Conservation (phyloP, 2,797 vertebrate species). For the Myotis vivesi region DNA sequence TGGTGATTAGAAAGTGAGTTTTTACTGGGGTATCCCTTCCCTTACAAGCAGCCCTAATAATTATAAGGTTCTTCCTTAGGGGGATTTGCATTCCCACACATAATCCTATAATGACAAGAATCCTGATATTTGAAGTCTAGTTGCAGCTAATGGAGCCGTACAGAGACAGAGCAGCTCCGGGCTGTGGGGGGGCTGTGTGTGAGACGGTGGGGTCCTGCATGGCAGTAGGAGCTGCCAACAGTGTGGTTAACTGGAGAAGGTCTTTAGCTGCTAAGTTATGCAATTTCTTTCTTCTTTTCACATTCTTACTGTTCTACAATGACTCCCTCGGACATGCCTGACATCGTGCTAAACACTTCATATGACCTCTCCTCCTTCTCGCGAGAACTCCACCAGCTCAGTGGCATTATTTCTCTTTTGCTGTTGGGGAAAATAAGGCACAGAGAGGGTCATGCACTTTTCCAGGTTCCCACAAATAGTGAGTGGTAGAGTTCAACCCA, state of each 20-base stretch:
- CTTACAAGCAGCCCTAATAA: neutral
- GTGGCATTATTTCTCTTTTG: neutral
- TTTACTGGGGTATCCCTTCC: neutral
- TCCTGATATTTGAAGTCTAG: neutral
- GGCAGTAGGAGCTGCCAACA: accelerated
- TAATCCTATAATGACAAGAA: neutral
- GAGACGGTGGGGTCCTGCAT: neutral
- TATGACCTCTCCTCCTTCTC: neutral
- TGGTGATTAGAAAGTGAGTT: neutral
- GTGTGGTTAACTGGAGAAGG: neutral
- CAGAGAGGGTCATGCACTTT: neutral
- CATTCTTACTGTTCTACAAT: accelerated
- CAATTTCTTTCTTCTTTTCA: neutral
- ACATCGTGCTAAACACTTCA: accelerated
- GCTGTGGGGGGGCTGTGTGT: neutral
- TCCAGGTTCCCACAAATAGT: neutral
- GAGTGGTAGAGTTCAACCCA: neutral
- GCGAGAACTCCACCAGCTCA: neutral
- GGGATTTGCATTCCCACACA: neutral
- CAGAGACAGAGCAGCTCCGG: neutral
- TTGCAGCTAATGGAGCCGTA: neutral
- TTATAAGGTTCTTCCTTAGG: neutral
- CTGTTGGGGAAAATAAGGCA: neutral
- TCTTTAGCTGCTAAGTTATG: neutral
- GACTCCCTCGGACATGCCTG: accelerated